Conservation (phyloP, 2,797 vertebrate species). For the Vireo griseus region DNA sequence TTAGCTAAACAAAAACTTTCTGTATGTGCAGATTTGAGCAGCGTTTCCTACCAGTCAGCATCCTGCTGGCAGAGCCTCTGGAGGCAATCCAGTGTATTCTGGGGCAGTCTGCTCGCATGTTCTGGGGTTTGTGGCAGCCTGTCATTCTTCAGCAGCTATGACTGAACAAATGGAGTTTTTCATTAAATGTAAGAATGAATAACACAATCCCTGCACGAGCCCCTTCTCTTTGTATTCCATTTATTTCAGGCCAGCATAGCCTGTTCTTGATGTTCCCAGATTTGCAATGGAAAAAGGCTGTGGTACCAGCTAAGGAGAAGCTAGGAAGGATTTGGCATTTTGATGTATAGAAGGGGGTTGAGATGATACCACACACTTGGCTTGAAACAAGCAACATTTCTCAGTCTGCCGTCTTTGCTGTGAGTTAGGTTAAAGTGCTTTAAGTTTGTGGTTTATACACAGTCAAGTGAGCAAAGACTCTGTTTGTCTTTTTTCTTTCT, state of each 20-base stretch:
- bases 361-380: neutral
- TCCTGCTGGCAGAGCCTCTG: neutral
- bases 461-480: neutral
- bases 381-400: neutral
- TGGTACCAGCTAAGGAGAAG: neutral
- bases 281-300: neutral
- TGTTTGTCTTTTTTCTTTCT: neutral
- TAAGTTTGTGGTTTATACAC: neutral
- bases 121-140: neutral
- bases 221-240: neutral
- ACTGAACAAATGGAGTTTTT: slow-evolving; percentile 13
- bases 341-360: neutral
- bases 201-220: neutral
- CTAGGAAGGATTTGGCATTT: neutral
- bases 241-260: neutral
- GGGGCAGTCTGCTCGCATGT: neutral
- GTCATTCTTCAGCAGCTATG: neutral
- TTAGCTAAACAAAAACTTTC: neutral
- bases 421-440: neutral
- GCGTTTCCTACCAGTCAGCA: neutral
- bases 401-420: neutral
- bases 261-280: neutral
- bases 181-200: slow-evolving; percentile 35
- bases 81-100: neutral
- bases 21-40: neutral